Base-by-base conservation (phyloP, 2,888 invertebrate genomes). In the Cantharis flavilabris region DNA sequence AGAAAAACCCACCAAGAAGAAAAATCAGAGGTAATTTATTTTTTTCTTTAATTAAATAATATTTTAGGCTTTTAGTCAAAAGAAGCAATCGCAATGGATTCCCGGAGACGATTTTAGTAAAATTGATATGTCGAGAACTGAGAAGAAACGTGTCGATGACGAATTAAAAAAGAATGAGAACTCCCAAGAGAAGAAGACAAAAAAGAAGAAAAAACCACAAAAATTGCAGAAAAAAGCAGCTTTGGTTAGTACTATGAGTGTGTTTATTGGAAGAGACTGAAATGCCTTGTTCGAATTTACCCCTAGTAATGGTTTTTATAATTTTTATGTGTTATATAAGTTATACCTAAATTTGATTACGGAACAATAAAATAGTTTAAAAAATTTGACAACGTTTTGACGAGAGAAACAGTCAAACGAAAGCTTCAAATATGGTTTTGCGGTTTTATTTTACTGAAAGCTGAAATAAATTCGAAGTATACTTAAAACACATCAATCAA, bases 101-200 rank as follows among this genome's bases (percentile, higher is more conserved):
- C 72, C 78, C 9, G 77, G 81, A 10, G 72, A 81, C 10, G 83
- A 82, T 18, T 80, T 81, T 79, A 70, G 71, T 80, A n/a, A 23
- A 30, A n/a, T n/a, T 18, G 23, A 67, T 70, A 20, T 73, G 79
- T 26, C 81, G 83, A 71, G 79, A 86, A 13, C 79, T 83, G 62
- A 87, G 86, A 81, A 83, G 85, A 13, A 86, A 83, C 79, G 86
- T 86, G 80, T 80, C 86, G 30, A 84, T 86, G n/a, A 86, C 86
- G 14, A 83, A 83, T 10, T 7, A 67, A 13, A 33, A 26, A 16
- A 82, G 76, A 65, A 80, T 49, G 77, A 81, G 14, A 71, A 33
- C 67, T 20, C 75, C 14, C 80, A 79, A 74, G 76, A 67, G 26
- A 82, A 76, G 62, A 84, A 84, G 76, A 85, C 84, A 76, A 87